Percentiles rank a stretch among this genome's conserved stretches.
Conservation (phyloP, 2,888 invertebrate genomes). For the Mesorhabditis sp. region DNA sequence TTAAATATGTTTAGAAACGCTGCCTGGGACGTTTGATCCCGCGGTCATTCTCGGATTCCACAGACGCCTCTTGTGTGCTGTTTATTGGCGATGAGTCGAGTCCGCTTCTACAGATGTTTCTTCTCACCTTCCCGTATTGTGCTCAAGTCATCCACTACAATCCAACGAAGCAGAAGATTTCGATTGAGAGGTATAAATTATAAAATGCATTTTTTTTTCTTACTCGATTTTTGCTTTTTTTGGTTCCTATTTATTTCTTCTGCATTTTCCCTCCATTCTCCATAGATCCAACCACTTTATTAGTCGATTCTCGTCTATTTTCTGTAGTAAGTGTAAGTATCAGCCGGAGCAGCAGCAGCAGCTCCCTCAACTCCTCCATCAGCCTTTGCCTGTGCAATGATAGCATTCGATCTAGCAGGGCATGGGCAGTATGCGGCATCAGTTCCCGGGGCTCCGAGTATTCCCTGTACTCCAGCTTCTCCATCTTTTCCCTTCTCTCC, state of each 20-base stretch:
- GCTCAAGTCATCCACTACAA: constrained; percentile 21
- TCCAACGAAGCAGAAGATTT: constrained; percentile 18
- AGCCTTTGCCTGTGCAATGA: constrained; percentile 14
- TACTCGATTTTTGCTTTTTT: no score
- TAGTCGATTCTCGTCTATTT: background rate
- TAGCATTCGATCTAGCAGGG: constrained; percentile 18
- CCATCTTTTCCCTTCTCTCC: constrained; percentile 24
- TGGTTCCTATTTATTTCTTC: no score
- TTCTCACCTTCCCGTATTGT: constrained; percentile 43
- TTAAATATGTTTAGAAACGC: background rate
- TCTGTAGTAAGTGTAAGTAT: background rate
- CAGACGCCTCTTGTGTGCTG: constrained; percentile 18
- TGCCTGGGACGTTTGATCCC: background rate
- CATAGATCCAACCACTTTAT: background rate
- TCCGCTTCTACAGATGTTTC: constrained; percentile 48
- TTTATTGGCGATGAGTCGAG: constrained; percentile 44
- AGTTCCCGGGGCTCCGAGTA: constrained; percentile 21
- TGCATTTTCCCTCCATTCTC: no score
- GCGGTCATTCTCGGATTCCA: background rate
- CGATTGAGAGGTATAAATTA: constrained; percentile 21
- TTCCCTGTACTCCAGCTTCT: constrained; percentile 15
- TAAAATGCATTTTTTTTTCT: constrained; percentile 4
- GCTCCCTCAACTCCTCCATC: background rate
- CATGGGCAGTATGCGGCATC: constrained; percentile 31
- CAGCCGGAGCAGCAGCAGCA: background rate